Base-by-base conservation (phyloP, 2,888 invertebrate genomes). In the Conus canariensis region DNA sequence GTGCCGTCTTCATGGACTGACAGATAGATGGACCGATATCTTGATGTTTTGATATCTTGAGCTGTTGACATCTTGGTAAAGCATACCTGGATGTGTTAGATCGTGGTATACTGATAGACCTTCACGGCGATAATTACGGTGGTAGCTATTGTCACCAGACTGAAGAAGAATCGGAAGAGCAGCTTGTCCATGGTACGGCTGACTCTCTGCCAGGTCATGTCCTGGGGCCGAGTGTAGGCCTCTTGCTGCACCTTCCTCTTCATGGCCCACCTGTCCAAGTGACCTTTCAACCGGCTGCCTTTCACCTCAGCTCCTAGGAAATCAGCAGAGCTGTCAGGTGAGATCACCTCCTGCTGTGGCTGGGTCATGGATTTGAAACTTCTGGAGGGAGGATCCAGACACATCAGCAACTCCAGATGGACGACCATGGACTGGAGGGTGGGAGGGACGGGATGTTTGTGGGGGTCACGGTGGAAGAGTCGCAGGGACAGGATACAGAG, bases 191-290 rank as follows among this genome's bases (percentile, higher is more conserved):
- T 60, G 14, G 90, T 22, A 9, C 90, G 77, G 86, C 86, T 80
- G 60, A 90, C 86, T 22, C 86, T 74, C 58, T 80, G 70, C 90
- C 90, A 90, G n/a, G 90, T 90, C 86, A 90, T 86, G 45, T 90
- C 88, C 45, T 82, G 22, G 80, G 82, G 64, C 16, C 22, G 59
- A 9, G 30, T 45, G 88, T 80, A 80, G 12, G 74, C 74, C 59
- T 56, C 60, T 60, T 77, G 56, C 58, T 59, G 56, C 25, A n/a
- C 70, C 88, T 80, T n/a, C 88, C 80, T 59, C 77, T 77, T 30
- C 45, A 19, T 88, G 30, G 25, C 25, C 30, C 59, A 56, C 14
- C 19, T 25, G 14, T 25, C 30, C 64, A 77, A 58, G 10, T 16
- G 60, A 19, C 59, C 64, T 16, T 58, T n/a, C 30, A 9, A n/a